Evolutionary conservation across 2,113 vertebrate genomes (phyloP).

Genomic region (Caretta caretta): DNA sequence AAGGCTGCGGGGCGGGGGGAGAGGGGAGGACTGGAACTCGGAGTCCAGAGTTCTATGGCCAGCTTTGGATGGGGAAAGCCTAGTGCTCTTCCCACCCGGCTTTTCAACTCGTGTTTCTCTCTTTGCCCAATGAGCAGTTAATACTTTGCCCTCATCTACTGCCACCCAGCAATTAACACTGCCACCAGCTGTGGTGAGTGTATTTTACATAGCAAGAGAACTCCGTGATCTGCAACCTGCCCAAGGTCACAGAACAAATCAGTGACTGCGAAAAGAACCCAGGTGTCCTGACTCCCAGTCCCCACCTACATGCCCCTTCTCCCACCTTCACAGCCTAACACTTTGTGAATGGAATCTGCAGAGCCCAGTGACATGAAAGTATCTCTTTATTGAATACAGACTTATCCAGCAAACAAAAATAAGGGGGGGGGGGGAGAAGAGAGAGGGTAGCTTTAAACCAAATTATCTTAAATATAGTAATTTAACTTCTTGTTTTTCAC

Average conservation of each 20-base stretch:
- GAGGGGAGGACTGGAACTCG: not conserved
- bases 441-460: not conserved
- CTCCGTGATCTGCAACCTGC: slow-evolving; percentile 24
- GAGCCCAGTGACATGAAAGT: not conserved
- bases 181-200: not conserved
- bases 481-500: not conserved
- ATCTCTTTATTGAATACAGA: slow-evolving; percentile 56
- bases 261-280: not conserved
- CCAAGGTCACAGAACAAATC: slow-evolving; percentile 14
- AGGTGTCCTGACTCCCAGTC: not conserved
- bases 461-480: not conserved
- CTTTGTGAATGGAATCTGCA: not conserved
- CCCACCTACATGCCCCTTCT: not conserved
- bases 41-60: not conserved
- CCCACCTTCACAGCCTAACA: not conserved
- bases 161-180: not conserved
- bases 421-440: slow-evolving; percentile 54
- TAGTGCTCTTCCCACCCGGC: not conserved
- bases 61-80: too few relatives aligned
- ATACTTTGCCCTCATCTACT: not conserved
- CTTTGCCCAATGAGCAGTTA: not conserved
- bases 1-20: too few relatives aligned
- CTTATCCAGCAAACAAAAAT: slow-evolving; percentile 80
- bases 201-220: not conserved
- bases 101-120: not conserved